These are phyloP conservation scores for Cyprinodon tularosa DNA, from an alignment of 2,113 vertebrate genomes.

Conservation along the genomic window DNA sequence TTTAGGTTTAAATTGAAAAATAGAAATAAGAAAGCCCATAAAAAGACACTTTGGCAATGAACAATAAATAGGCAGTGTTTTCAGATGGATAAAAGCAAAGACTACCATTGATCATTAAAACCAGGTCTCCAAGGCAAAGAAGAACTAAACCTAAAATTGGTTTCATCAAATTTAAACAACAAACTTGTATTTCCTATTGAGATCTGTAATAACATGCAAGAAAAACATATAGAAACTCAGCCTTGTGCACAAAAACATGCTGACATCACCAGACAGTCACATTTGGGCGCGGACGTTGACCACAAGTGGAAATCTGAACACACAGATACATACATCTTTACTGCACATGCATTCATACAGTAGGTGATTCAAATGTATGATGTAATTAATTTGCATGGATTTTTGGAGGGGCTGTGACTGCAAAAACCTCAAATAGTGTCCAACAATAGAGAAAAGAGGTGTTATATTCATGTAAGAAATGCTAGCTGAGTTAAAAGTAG, in stretches of 20 bases:
- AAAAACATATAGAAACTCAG: slow-evolving; percentile 60
- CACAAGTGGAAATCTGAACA: slow-evolving; percentile 39
- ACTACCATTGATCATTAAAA: not conserved
- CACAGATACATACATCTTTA: slow-evolving; percentile 17
- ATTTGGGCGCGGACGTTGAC: slow-evolving; percentile 52
- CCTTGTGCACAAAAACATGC: slow-evolving; percentile 72
- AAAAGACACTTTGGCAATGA: not conserved
- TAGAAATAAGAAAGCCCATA: not conserved
- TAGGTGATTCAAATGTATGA: slow-evolving; percentile 24
- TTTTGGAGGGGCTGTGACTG: slow-evolving; percentile 61
- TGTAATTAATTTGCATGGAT: slow-evolving; percentile 12
- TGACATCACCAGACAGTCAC: slow-evolving; percentile 71
- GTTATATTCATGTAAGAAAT: slow-evolving; percentile 1
- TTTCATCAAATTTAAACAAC: slow-evolving; percentile 22
- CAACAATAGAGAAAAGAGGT: slow-evolving; percentile 24
- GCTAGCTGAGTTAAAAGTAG: slow-evolving; percentile 4
- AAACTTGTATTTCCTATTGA: slow-evolving; percentile 50
- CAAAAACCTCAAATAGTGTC: slow-evolving; percentile 36
- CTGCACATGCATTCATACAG: slow-evolving; percentile 29
- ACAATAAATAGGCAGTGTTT: not conserved
- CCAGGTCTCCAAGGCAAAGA: slow-evolving; percentile 16
- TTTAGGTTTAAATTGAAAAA: not conserved
- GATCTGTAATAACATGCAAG: slow-evolving; percentile 74
- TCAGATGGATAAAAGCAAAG: not conserved
- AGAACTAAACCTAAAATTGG: slow-evolving; percentile 36